These are phyloP conservation scores for Acromyrmex heyeri DNA, from an alignment of 1,140 invertebrate genomes.

Conservation along the genomic window DNA sequence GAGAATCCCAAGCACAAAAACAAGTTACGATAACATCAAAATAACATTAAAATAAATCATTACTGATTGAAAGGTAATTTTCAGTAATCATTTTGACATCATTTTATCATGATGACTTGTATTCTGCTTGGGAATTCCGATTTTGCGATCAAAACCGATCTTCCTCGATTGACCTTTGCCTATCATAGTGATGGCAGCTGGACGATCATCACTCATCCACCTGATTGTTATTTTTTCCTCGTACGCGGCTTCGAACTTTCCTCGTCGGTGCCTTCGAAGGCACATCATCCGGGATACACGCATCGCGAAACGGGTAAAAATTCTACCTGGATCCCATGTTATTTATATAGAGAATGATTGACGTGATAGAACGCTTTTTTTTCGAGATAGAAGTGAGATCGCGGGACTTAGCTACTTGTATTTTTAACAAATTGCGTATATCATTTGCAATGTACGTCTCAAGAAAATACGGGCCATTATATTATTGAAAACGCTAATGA, in stretches of 20 bases:
- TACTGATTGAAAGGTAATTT: no score
- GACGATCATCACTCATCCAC: background rate
- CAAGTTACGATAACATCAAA: no score
- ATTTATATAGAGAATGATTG: background rate
- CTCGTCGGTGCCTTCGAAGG: background rate
- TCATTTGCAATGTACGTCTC: background rate
- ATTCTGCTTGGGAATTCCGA: no score
- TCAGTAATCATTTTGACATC: no score
- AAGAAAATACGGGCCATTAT: background rate
- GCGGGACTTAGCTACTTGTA: no score
- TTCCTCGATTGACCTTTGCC: background rate
- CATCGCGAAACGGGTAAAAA: slow-evolving; percentile 23
- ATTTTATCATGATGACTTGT: no score
- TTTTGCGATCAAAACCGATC: background rate
- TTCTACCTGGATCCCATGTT: background rate
- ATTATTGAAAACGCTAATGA: no score
- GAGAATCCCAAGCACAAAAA: no score
- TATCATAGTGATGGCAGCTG: background rate
- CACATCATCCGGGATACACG: background rate
- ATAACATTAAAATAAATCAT: no score
- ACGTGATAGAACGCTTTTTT: background rate
- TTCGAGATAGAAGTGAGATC: slow-evolving; percentile 10
- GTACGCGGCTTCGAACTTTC: slow-evolving; percentile 34
- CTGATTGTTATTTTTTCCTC: slow-evolving; percentile 32
- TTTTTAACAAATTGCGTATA: background rate